Evolutionary conservation across 1,140 invertebrate genomes (phyloP), one percentile per base, ranked within the genome.

Genomic region (Cydia pomonella): DNA sequence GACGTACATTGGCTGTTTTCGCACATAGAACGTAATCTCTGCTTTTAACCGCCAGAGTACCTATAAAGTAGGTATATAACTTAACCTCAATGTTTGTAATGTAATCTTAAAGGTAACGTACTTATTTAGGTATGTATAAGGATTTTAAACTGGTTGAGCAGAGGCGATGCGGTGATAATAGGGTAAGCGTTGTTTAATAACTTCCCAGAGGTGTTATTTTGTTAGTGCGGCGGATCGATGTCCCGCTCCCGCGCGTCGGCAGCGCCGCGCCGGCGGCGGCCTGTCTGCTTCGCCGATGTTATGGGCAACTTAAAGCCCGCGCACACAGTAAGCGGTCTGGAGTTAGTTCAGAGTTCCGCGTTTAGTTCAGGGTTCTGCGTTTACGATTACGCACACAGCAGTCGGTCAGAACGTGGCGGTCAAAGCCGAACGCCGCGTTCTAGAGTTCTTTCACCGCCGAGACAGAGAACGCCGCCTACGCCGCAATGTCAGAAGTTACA

Each of bases 361-460:
- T n/a, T n/a, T n/a, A n/a, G n/a, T n/a, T n/a, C n/a, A n/a, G n/a
- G n/a, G n/a, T n/a, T n/a, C n/a, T n/a, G n/a, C n/a, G n/a, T n/a
- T n/a, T n/a, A n/a, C n/a, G n/a, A n/a, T n/a, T n/a, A n/a, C n/a
- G n/a, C n/a, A n/a, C n/a, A n/a, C n/a, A n/a, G n/a, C n/a, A n/a
- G n/a, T n/a, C 29, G n/a, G 12, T 33, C 33, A 71, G 66, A 71
- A 12, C 64, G 64, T 25, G 16, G 1, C 23, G 64, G 64, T 29
- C 21, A 69, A 69, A 69, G 21, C 64, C 25, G 23, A 69, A 69
- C 64, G 9, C 16, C 64, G 13, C 64, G 64, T 33, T 69, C 64
- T 69, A 69, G 64, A 69, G 64, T 69, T 69, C 21, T 69, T 27
- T 69, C 29, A 1, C 64, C 64, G 64, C 64, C 27, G 64, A 69